These are phyloP conservation scores for Sarcoramphus papa DNA, from an alignment of 2,797 vertebrate genomes.

Conservation along the genomic window DNA sequence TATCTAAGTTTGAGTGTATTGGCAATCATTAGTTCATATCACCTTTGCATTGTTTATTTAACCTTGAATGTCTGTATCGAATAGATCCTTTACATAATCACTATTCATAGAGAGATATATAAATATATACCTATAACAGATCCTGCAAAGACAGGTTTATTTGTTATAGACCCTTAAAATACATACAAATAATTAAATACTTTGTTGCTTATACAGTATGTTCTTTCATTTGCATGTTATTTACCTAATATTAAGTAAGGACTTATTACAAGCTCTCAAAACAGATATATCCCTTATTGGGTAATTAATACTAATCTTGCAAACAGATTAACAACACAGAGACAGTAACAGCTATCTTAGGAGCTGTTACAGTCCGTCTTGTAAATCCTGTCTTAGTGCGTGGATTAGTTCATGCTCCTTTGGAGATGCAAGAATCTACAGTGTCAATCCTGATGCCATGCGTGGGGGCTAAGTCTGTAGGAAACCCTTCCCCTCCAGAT, in stretches of 20 bases:
- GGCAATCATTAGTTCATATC: not conserved
- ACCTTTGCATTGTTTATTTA: not conserved
- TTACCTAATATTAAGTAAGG: constrained; percentile 37
- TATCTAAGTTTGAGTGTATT: not conserved
- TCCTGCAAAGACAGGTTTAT: not conserved
- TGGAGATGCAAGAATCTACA: not conserved
- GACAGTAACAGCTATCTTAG: constrained; percentile 56
- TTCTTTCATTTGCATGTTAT: constrained; percentile 27
- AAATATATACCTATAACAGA: not conserved
- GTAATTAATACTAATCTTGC: constrained; percentile 58
- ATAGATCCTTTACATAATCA: not conserved
- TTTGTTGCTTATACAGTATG: not conserved
- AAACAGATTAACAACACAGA: constrained; percentile 55
- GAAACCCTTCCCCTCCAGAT: not conserved
- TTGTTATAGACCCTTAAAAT: not conserved
- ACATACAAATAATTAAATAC: not conserved
- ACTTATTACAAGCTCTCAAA: constrained; percentile 29
- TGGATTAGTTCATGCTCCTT: constrained; percentile 44
- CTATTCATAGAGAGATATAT: not conserved
- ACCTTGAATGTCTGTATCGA: not conserved
- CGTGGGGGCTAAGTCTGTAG: not conserved
- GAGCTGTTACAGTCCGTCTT: constrained; percentile 47
- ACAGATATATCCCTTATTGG: constrained; percentile 41
- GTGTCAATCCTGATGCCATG: not conserved
- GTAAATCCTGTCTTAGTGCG: constrained; percentile 54